Base-by-base conservation (phyloP, 2,888 invertebrate species). In the Erebia palarica region DNA sequence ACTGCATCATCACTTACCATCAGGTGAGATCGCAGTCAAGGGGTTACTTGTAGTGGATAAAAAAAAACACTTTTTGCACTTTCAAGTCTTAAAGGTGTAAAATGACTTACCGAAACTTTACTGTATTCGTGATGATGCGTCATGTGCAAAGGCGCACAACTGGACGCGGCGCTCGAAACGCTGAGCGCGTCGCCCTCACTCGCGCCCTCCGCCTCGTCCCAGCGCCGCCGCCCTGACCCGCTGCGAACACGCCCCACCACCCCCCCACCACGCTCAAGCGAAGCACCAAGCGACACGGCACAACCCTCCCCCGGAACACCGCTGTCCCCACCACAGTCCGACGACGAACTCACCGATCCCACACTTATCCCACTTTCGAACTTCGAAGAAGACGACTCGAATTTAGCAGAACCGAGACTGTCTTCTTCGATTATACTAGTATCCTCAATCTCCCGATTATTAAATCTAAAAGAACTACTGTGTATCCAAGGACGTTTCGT, bases 171-270 rank as follows among this genome's bases (percentile, higher is more conserved):
- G 78, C 92, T 92, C 72, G 92, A 92, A 47, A 93, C 83, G 86
- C 93, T 93, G 76, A 92, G 85, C 73, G 92, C 93, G 75, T 93
- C 93, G 13, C 90, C 91, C 70, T 93, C 93, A 76, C 91, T 92
- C 60, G 88, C 85, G 21, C 89, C 92, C 75, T 92, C 92, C 53
- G 84, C 75, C 81, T 93, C 93, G 80, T 92, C 92, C 92, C 92
- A 92, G 73, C 93, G 87, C 80, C 91, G 87, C 55, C 92, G 88
- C 84, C 89, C 92, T 83, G 91, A 91, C 92, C 92, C 92, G 88
- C 92, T 92, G 92, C 91, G 87, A 92, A 91, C 91, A 92, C 81
- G 91, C 90, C 87, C 89, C 84, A 81, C 86, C 84, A 84, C 76
- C 78, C 82, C 89, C 85, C 85, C 80, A 81, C 80, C 89, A 85